Evolutionary conservation across 1,140 invertebrate species (phyloP).

Genomic region (Zaprionus tsacasi): DNA sequence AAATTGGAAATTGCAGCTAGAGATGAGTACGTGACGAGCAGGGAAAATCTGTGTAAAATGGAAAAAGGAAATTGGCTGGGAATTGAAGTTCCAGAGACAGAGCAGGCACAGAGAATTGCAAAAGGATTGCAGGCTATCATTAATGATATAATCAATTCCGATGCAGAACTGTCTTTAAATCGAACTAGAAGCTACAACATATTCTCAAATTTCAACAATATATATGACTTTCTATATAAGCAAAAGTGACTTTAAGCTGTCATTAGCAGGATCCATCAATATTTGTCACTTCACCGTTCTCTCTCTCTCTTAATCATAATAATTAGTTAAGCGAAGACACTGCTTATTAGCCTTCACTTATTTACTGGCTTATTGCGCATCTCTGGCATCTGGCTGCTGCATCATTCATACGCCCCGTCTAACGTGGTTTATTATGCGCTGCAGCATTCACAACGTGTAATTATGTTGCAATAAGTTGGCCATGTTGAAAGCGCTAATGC

Average conservation of each 20-base stretch:
- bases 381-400: constrained; percentile 26
- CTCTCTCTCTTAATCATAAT: background rate
- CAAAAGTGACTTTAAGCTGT: background rate
- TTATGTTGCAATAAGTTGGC: constrained; percentile 74
- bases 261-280: background rate
- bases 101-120: background rate
- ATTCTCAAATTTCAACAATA: too few species aligned
- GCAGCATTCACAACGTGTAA: constrained; percentile 56
- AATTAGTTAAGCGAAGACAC: background rate
- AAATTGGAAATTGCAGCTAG: constrained; percentile 14
- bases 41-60: background rate
- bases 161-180: too few species aligned
- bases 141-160: background rate
- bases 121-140: background rate
- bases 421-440: constrained; percentile 60
- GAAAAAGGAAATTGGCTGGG: constrained; percentile 9
- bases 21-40: constrained; percentile 10
- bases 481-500: constrained; percentile 46
- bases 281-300: too few species aligned
- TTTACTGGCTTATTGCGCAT: constrained; percentile 1
- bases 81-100: background rate
- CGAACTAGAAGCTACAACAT: too few species aligned
- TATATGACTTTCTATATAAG: too few species aligned
- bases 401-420: constrained; percentile 48
- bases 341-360: background rate